Base-by-base conservation (phyloP, 1,140 invertebrate genomes). In the Atta colombica region DNA sequence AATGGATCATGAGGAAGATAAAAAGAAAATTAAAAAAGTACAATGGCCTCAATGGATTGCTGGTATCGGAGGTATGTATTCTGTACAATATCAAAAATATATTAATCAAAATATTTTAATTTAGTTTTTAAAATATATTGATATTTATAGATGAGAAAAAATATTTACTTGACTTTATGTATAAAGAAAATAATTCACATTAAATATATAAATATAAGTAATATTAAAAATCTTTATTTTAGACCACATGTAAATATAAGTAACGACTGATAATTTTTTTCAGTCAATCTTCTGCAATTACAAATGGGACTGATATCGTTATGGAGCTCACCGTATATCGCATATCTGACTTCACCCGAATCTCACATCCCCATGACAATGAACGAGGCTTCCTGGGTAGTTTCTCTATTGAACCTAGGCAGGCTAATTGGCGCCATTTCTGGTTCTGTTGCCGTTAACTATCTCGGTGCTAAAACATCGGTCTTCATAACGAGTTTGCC, bases 371-470 rank as follows among this genome's bases (percentile, higher is more conserved):
- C 94, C n/a, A 94, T 97, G 21, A 96, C 96, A 0, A 77, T 94
- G 2, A 95, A 96, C 63, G 96, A 97, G 92, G 96, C 96, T 69
- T 97, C 97, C 1, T 97, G 97, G 97, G 96, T 97, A 49, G 96
- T 96, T 7, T 96, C 96, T 0, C 87, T 97, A 10, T 92, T 97
- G 91, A 96, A 96, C 68, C 89, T 97, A 0, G 95, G 96, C 0
- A 93, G 95, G 66, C 80, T 95, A n/a, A 21, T 95, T 0, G 96
- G 96, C 5, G 95, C 95, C 0, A 61, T 95, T 1, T 51, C 89
- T 0, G 95, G 95, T 7, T 92, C 94, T 12, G 58, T 93, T 1
- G 60, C 91, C 6, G 91, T 93, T 3, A 96, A 96, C 88, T 96
- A 94, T 60, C 93, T 97, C 35, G 97, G 98, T 8, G 96, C 97